Evolutionary conservation across 1,140 invertebrate genomes (phyloP).

Genomic region (Calliphora vicina): DNA sequence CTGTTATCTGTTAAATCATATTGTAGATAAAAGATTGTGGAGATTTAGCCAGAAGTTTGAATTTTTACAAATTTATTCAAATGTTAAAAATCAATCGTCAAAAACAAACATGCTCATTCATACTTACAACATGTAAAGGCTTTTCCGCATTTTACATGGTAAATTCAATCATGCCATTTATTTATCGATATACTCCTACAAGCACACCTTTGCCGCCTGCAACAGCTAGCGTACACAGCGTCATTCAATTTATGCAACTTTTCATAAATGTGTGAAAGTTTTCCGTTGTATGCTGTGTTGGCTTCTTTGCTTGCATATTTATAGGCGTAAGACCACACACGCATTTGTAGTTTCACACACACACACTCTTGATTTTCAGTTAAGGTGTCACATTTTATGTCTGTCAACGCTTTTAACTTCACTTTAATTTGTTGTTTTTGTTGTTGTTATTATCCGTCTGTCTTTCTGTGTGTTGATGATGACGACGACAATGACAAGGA

Average conservation of each 20-base stretch:
- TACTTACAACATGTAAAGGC: not conserved
- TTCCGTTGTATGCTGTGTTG: not conserved
- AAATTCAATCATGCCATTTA: not conserved
- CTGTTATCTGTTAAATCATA: not conserved
- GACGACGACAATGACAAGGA: not conserved
- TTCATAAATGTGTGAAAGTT: not conserved
- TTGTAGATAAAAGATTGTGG: not conserved
- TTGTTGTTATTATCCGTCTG: not conserved
- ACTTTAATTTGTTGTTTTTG: not conserved
- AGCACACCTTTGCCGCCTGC: not conserved
- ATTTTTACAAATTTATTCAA: conserved; percentile 4
- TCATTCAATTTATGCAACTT: not conserved
- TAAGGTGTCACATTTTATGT: conserved; percentile 13
- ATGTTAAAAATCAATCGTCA: not conserved
- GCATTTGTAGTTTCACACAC: too few relatives aligned
- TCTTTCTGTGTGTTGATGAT: not conserved
- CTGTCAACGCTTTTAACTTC: conserved; percentile 12
- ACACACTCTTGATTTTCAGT: not conserved
- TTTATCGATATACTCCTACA: too few relatives aligned
- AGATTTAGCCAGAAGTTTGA: not conserved
- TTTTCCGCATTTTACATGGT: not conserved
- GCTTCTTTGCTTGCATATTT: not conserved
- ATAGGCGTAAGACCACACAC: not conserved
- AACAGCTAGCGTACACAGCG: too few relatives aligned
- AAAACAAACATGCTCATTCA: not conserved